Conservation (phyloP, 1,140 invertebrate genomes). For the Drosophila lowei region DNA sequence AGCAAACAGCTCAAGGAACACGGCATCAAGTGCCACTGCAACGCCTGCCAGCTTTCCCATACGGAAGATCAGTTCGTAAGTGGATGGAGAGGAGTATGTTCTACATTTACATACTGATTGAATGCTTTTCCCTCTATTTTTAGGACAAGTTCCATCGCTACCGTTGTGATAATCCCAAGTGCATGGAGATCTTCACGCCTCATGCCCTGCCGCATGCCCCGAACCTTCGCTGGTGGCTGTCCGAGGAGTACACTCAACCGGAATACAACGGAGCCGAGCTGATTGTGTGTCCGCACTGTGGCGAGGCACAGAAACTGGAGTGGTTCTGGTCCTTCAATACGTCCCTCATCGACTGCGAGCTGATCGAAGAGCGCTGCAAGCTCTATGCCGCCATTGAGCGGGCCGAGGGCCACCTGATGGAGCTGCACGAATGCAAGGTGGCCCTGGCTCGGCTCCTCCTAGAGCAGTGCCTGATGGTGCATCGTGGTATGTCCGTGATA, state of each 20-base stretch:
- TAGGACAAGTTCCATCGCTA: slow-evolving; percentile 74
- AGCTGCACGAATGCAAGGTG: slow-evolving; percentile 63
- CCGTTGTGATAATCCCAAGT: slow-evolving; percentile 74
- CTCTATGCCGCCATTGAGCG: slow-evolving; percentile 67
- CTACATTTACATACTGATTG: too few species aligned
- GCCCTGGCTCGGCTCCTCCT: slow-evolving; percentile 59
- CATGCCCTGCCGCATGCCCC: slow-evolving; percentile 46
- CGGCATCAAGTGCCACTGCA: slow-evolving; percentile 61
- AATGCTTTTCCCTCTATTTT: background rate
- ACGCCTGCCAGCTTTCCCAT: slow-evolving; percentile 52
- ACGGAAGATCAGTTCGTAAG: slow-evolving; percentile 70
- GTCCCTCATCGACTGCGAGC: slow-evolving; percentile 57
- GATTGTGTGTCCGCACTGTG: slow-evolving; percentile 56
- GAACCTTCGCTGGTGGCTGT: slow-evolving; percentile 67
- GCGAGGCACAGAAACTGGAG: slow-evolving; percentile 63
- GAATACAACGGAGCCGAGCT: slow-evolving; percentile 63
- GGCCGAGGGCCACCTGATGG: slow-evolving; percentile 59
- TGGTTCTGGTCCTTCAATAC: slow-evolving; percentile 68
- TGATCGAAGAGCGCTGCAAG: slow-evolving; percentile 68
- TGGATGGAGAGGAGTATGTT: background rate
- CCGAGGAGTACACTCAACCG: slow-evolving; percentile 59
- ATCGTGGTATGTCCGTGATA: slow-evolving; percentile 48
- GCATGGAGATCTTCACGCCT: slow-evolving; percentile 68
- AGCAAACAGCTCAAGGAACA: slow-evolving; percentile 38
- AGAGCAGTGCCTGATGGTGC: slow-evolving; percentile 65